phyloP scores from a whole-genome alignment of 2,113 vertebrate genomes.

The Promerops cafer region DNA sequence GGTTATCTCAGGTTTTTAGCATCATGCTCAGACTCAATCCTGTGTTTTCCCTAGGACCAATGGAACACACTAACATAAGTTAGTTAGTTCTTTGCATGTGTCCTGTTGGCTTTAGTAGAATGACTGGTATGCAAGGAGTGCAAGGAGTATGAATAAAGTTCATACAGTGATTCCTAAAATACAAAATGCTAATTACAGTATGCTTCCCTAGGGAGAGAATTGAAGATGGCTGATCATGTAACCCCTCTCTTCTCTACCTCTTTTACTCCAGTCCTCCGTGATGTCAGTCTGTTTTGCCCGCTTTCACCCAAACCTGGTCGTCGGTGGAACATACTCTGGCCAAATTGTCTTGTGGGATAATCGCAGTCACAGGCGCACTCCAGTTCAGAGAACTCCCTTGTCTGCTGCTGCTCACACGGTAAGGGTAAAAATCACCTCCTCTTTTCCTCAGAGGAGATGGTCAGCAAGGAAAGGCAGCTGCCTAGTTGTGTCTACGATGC shows the following conservation, averaged over 20 bases:
- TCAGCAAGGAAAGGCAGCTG: background rate
- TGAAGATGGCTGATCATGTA: background rate
- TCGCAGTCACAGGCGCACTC: conserved; percentile 92
- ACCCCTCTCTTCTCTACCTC: background rate
- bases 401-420: conserved; percentile 96
- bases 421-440: conserved; percentile 39
- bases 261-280: conserved; percentile 85
- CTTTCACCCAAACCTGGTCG: conserved; percentile 95
- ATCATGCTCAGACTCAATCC: background rate
- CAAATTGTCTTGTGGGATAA: conserved; percentile 98
- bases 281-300: conserved; percentile 96
- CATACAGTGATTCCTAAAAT: background rate
- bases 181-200: background rate
- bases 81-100: background rate
- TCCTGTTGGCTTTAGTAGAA: background rate
- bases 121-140: background rate
- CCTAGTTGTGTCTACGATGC: background rate
- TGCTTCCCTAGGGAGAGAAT: background rate
- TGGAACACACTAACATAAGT: too few species aligned
- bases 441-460: background rate
- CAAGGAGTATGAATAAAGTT: background rate
- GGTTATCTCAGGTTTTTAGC: background rate
- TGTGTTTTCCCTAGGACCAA: background rate
- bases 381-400: conserved; percentile 92
- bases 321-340: conserved; percentile 94